Evolutionary conservation across 2,797 vertebrate genomes (phyloP), one percentile per base, ranked within the genome.

Genomic region (Spea hammondii): DNA sequence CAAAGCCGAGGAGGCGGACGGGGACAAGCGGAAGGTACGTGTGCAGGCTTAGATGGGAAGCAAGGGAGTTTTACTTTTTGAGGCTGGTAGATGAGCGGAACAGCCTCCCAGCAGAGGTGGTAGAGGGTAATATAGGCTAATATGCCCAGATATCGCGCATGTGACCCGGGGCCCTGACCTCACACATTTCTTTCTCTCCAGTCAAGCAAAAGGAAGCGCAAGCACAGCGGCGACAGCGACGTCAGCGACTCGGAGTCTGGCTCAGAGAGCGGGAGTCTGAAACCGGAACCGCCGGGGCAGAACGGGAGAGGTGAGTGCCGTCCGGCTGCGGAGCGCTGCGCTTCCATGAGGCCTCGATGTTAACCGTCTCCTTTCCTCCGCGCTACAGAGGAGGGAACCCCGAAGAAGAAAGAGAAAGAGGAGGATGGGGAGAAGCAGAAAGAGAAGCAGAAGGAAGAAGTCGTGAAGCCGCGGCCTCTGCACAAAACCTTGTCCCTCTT

Each of bases 401-500:
- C 83, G 0, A 92, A 92, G 9, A 92, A 90, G 53, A 90, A 92
- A 51, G 92, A 92, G 9, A 92, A 90, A 50, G 90, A 92, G 54
- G 92, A 93, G 1, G 71, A 74, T 9, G 48, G 53, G 3, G 93
- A 94, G 75, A 94, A 95, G 8, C 89, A 91, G 57, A 80, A 80
- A 46, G 91, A 93, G 9, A 85, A 88, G 54, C 92, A 91, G 78
- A 91, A 95, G 48, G 94, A 94, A 13, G 90, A 91, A 59, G 84
- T 89, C 2, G 92, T 91, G 11, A 93, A 94, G 74, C 96, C 96
- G 0, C 92, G 96, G 2, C 94, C 96, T 0, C 89, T 97, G 45
- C 96, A 98, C 87, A 94, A 93, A 85, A 97, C 96, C 6, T 96
- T 93, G 84, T 97, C 96, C 2, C 91, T 97, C 67, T 98, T 97